Base-by-base conservation (phyloP, 2,888 invertebrate genomes). In the Hemicrepidius hirtus region DNA sequence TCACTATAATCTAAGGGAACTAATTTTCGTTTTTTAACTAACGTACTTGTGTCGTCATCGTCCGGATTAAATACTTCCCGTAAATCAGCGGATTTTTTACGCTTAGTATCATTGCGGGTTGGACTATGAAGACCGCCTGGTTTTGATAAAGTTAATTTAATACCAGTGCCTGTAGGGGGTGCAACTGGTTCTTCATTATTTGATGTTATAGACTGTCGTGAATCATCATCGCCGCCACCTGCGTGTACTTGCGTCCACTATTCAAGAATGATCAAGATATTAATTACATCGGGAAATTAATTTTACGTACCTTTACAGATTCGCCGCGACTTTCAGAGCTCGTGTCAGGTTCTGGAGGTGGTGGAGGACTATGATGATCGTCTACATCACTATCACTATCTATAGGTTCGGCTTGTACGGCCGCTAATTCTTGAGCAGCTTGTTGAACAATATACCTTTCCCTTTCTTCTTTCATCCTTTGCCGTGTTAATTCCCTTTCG, bases 51-150 rank as follows among this genome's bases (percentile, higher is more conserved):
- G 72, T 92, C 92, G 78, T 94, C 94, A 78, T 95, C 95, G 79
- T 95, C 95, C 71, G 93, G 94, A 86, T 95, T 95, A 84, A 96
- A 96, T 3, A 96, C 95, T 82, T 95, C 95, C 77, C 94, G 92
- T 0, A 96, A 92, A 77, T 94, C 94, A 74, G 94, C 88, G 1
- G 32, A 84, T 94, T 95, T 63, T 86, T 93, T 94, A 81, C 85
- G 81, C 78, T 93, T 92, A 75, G 89, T 88, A 78, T 87, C 87
- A 32, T 74, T 73, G 18, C 66, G 63, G 37, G 20, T 49, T 4
- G 75, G 85, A 70, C 88, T 88, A 76, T 89, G 85, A 20, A 84
- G 82, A 72, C 83, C 82, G 53, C 84, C 84, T 1, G 87, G 86
- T 79, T 87, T 87, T 3, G 84, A 81, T 32, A 87, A 77, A n/a